Conservation (phyloP, 2,113 vertebrate species). For the Dicrurus megarhynchus region DNA sequence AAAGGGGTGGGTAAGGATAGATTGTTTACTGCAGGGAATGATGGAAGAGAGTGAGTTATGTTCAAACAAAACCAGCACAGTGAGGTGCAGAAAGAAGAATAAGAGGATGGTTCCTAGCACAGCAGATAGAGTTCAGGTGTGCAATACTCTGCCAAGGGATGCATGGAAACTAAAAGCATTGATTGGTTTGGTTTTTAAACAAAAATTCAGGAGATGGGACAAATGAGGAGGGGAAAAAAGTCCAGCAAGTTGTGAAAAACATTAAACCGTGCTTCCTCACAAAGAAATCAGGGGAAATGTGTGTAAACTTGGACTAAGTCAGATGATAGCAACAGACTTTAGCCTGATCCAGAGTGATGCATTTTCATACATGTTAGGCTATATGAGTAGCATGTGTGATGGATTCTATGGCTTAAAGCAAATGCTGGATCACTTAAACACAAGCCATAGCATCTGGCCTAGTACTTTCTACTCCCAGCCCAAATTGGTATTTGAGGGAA, state of each 20-base stretch:
- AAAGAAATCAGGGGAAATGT: neutral
- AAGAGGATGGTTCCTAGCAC: neutral
- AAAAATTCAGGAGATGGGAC: neutral
- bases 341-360: neutral
- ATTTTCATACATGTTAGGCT: neutral
- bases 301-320: neutral
- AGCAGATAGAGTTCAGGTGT: neutral
- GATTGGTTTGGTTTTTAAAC: neutral
- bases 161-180: neutral
- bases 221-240: neutral
- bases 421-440: neutral
- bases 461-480: neutral
- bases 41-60: neutral
- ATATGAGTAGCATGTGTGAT: neutral
- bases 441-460: neutral
- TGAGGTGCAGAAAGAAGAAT: neutral
- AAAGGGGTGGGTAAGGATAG: neutral
- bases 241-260: neutral
- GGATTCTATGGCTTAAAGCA: neutral
- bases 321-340: neutral
- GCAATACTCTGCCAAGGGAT: neutral
- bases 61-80: neutral
- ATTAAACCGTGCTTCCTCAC: neutral
- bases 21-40: neutral
- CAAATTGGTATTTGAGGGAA: neutral